Evolutionary conservation across 2,113 vertebrate species (phyloP).

Genomic region (Lepisosteus osseus): DNA sequence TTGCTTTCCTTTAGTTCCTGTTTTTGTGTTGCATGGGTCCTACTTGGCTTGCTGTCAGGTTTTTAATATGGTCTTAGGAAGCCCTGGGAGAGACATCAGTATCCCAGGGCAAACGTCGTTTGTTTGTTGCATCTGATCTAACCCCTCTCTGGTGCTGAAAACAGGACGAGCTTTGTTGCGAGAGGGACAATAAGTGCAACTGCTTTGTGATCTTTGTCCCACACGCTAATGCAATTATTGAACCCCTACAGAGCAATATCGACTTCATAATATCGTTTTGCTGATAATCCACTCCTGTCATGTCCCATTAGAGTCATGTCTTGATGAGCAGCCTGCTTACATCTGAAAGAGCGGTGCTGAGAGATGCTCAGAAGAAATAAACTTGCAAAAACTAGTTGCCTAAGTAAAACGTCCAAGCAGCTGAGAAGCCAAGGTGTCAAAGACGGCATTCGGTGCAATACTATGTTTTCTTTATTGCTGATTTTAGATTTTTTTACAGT

Average conservation of each 20-base stretch:
- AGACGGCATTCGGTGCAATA: background rate
- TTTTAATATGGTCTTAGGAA: background rate
- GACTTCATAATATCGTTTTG: slow-evolving; percentile 37
- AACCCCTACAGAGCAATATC: slow-evolving; percentile 38
- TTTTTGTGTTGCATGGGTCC: too few relatives aligned
- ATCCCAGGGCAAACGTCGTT: background rate
- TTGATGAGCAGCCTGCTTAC: slow-evolving; percentile 6
- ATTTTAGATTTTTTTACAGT: too few relatives aligned
- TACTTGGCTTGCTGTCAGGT: too few relatives aligned
- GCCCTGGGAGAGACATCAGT: background rate
- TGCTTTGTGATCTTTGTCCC: slow-evolving; percentile 25
- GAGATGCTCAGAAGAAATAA: background rate
- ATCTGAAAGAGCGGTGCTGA: background rate
- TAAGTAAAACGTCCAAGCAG: background rate
- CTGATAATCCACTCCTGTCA: slow-evolving; percentile 42
- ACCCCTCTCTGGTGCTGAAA: background rate
- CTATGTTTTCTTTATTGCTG: too few relatives aligned
- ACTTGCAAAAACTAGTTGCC: background rate
- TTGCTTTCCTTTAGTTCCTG: too few relatives aligned
- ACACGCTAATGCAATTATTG: slow-evolving; percentile 22
- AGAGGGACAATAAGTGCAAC: slow-evolving; percentile 24
- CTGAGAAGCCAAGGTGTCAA: background rate
- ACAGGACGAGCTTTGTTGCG: background rate
- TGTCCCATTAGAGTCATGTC: slow-evolving; percentile 44
- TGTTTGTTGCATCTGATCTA: background rate